Evolutionary conservation across 2,113 vertebrate species (phyloP), one percentile per base, ranked within the genome.

Genomic region (Tupaia tana): DNA sequence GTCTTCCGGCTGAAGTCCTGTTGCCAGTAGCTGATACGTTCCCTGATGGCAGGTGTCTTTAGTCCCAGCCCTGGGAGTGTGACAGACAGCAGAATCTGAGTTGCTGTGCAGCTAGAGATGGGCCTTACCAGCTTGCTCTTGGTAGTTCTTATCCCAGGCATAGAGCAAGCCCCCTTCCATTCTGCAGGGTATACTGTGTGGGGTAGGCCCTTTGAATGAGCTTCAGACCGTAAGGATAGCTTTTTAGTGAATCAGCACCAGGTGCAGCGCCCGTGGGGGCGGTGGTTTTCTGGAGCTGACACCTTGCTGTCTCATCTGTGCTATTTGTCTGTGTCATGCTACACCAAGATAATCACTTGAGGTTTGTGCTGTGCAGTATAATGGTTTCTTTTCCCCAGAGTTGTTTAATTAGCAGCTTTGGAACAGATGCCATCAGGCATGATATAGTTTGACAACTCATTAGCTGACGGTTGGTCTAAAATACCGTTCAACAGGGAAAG

Each of bases 341-440:
- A 77, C 77, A 27, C 92, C 73, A 10, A 20, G 29, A 0, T 86
- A 43, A 93, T 69, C 85, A 0, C 0, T 84, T 90, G 63, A 61
- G 94, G 91, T 86, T 64, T 93, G 29, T 20, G 7, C 86, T 94
- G 89, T 74, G 20, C 61, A 73, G 78, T 85, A 16, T 63, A 90
- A 96, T 80, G 13, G n/a, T 86, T 95, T 15, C 0, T 97, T 94
- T 92, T 54, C 96, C 93, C 86, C 10, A 0, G 61, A 95, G 86
- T 81, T 96, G 93, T 97, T 95, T 92, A 77, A 31, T 79, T 90
- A 58, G 66, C 97, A 90, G 84, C 88, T 79, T 89, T 81, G 87
- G 88, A 58, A 94, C 95, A 96, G 96, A 67, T 75, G 9, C n/a
- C 29, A 71, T 19, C 92, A 70, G 80, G 94, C 94, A 2, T 29